A percentile compares a stretch with the other conserved stretches of the same genome.
Conservation (phyloP, 2,888 invertebrate genomes). For the Meteorus cinctellus region DNA sequence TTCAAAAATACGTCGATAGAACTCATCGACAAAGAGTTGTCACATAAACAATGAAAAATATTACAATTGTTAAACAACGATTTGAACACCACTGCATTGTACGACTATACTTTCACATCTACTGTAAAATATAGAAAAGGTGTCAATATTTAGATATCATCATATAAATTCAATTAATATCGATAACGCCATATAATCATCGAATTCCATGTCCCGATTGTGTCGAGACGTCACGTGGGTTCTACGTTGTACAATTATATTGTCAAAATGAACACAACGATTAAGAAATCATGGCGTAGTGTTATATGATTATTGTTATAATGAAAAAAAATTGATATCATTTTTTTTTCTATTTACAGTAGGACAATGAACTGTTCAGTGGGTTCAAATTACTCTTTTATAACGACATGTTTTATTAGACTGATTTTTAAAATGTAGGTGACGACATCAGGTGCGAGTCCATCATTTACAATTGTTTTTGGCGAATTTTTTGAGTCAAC, state of each 20-base stretch:
- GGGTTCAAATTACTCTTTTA: too few relatives aligned
- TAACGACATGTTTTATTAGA: not conserved
- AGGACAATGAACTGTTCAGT: too few relatives aligned
- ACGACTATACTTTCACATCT: not conserved
- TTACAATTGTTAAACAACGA: not conserved
- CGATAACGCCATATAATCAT: not conserved
- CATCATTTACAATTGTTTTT: slow-evolving; percentile 83
- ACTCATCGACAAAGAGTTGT: not conserved
- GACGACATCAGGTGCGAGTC: slow-evolving; percentile 79
- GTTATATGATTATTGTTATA: too few relatives aligned
- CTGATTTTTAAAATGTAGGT: slow-evolving; percentile 73
- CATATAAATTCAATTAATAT: not conserved
- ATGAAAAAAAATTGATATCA: too few relatives aligned
- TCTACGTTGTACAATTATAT: not conserved
- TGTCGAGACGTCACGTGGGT: not conserved
- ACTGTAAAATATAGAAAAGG: not conserved
- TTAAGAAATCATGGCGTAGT: too few relatives aligned
- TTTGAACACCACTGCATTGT: not conserved
- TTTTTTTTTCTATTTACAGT: too few relatives aligned
- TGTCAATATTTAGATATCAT: not conserved
- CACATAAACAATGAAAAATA: not conserved
- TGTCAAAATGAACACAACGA: too few relatives aligned
- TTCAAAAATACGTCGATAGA: not conserved
- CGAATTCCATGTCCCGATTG: too few relatives aligned
- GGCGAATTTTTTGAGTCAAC: slow-evolving; percentile 80